Evolutionary conservation across 2,888 invertebrate genomes (phyloP).

Genomic region (Scaptomyza cyrtandrae): DNA sequence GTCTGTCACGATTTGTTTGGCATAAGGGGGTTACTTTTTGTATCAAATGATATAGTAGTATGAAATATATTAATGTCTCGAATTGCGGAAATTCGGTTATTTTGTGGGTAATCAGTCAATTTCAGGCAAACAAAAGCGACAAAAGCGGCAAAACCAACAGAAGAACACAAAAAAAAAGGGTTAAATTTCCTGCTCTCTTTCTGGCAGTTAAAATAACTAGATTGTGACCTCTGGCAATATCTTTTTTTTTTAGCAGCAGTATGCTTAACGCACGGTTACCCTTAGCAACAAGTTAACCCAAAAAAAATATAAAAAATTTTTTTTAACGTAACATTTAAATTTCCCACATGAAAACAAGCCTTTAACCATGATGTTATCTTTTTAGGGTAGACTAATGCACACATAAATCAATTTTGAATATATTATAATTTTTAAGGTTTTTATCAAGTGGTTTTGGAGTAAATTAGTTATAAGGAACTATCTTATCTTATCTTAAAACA

Average conservation of each 20-base stretch:
- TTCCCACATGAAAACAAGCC: conserved; percentile 23
- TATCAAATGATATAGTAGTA: conserved; percentile 15
- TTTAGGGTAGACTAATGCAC: conserved; percentile 19
- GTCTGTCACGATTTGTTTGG: conserved; percentile 47
- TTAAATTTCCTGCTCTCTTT: conserved; percentile 39
- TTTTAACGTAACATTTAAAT: conserved; percentile 5
- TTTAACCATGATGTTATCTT: conserved; percentile 5
- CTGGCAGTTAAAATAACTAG: not conserved
- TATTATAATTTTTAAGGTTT: too few relatives aligned
- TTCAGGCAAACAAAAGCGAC: conserved; percentile 67
- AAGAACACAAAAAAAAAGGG: conserved; percentile 60
- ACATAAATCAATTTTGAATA: conserved; percentile 27
- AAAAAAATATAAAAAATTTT: too few relatives aligned
- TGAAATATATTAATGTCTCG: conserved; percentile 73
- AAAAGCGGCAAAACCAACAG: conserved; percentile 40
- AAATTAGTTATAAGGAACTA: too few relatives aligned
- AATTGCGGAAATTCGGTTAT: conserved; percentile 70
- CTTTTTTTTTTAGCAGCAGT: conserved; percentile 43
- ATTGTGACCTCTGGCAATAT: conserved; percentile 34
- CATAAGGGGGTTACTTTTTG: conserved; percentile 52
- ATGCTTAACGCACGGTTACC: conserved; percentile 60
- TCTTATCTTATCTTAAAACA: too few relatives aligned
- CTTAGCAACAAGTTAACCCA: conserved; percentile 31
- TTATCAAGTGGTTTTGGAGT: not conserved
- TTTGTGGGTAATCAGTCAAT: conserved; percentile 83